Conservation (phyloP, 2,797 vertebrate genomes). For the Thamnophis elegans region DNA sequence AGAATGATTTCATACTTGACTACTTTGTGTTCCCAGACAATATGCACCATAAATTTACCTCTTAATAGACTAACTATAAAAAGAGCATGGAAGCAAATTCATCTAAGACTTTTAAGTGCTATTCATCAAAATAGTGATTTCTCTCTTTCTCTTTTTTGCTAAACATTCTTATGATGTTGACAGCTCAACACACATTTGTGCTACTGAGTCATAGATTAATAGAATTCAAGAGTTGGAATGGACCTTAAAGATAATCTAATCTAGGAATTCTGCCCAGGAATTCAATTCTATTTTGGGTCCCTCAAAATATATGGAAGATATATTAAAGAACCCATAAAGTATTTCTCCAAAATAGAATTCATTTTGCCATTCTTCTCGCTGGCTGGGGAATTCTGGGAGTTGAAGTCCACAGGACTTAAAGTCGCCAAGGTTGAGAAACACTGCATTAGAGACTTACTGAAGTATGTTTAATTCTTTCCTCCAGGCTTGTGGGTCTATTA, state of each 20-base stretch:
- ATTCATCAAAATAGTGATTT: constrained; percentile 22
- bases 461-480: not conserved
- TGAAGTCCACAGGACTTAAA: no score
- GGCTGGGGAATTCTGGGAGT: no score
- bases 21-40: constrained; percentile 54
- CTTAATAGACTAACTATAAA: constrained; percentile 22
- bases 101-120: constrained; percentile 6
- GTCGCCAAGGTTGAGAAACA: no score
- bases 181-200: not conserved
- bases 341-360: not conserved
- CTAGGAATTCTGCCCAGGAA: not conserved
- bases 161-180: not conserved
- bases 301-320: not conserved
- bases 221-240: not conserved
- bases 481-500: not conserved
- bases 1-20: constrained; percentile 54
- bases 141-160: not conserved
- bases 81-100: not conserved
- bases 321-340: not conserved
- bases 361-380: not conserved
- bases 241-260: not conserved
- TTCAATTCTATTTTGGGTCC: not conserved
- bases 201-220: not conserved
- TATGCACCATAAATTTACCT: constrained; percentile 43
- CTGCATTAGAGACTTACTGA: not conserved